A percentile compares a stretch with the other conserved stretches of the same genome.
These are phyloP conservation scores for Brienomyrus longianalis DNA, from an alignment of 2,113 vertebrate species.

Conservation along the genomic window DNA sequence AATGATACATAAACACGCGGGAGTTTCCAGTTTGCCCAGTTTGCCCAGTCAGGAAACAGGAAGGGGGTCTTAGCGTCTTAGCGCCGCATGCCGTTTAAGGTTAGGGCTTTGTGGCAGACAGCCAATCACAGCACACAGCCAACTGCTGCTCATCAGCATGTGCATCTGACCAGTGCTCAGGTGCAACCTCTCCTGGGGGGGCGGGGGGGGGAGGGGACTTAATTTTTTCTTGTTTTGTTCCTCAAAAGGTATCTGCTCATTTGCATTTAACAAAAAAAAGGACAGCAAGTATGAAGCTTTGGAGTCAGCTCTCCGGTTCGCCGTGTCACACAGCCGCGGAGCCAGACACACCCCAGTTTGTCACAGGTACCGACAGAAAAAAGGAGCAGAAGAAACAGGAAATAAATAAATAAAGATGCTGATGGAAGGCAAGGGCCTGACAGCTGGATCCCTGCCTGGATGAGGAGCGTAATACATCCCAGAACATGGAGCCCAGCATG, in stretches of 20 bases:
- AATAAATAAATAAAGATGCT: neutral
- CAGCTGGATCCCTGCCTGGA: conserved; percentile 55
- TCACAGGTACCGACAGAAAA: neutral
- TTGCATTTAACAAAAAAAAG: neutral
- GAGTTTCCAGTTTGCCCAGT: conserved; percentile 37
- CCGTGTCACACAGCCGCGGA: neutral
- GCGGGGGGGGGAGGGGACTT: neutral
- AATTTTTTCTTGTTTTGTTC: neutral
- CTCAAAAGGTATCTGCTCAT: neutral
- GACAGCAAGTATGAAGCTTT: neutral
- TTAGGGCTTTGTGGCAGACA: neutral
- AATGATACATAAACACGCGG: conserved; percentile 57
- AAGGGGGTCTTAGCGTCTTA: conserved; percentile 4
- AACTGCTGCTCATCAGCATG: neutral
- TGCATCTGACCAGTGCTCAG: neutral
- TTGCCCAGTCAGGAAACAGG: conserved; percentile 49
- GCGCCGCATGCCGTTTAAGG: neutral
- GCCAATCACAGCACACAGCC: neutral
- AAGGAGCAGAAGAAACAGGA: neutral
- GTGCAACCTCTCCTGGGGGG: neutral
- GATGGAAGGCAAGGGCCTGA: conserved; percentile 51
- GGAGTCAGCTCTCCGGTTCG: neutral
- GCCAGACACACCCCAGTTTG: neutral
- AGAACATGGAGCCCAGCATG: conserved; percentile 30
- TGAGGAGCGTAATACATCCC: conserved; percentile 33